Conservation (phyloP, 2,888 invertebrate genomes). For the Branchipolynoe longqiensis region DNA sequence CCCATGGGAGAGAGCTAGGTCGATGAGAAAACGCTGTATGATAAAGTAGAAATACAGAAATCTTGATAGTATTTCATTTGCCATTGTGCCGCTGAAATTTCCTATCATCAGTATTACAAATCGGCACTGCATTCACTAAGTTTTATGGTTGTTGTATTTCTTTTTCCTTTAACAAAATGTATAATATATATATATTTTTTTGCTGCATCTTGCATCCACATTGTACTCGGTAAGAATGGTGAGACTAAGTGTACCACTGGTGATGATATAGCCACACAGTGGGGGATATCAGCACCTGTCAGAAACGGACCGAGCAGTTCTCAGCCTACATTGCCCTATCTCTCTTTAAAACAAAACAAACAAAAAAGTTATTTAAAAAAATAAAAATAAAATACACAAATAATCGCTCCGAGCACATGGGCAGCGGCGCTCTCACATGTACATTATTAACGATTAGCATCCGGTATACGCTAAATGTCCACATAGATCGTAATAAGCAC, state of each 20-base stretch:
- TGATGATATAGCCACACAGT: conserved; percentile 38
- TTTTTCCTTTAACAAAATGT: not conserved
- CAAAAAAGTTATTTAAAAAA: too few relatives aligned
- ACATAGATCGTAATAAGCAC: conserved; percentile 22
- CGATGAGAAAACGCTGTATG: conserved; percentile 41
- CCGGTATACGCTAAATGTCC: conserved; percentile 16
- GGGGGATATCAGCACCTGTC: conserved; percentile 50
- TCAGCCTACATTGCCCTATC: conserved; percentile 40
- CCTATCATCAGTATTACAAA: not conserved
- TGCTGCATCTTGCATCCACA: conserved; percentile 31
- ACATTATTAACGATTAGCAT: not conserved
- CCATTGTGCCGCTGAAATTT: not conserved
- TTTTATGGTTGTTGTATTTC: not conserved
- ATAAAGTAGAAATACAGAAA: conserved; percentile 42
- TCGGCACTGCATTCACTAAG: not conserved
- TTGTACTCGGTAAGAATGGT: conserved; percentile 14
- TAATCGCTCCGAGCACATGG: conserved; percentile 7
- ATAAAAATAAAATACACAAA: too few relatives aligned
- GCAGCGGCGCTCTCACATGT: conserved; percentile 20
- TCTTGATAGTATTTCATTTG: not conserved
- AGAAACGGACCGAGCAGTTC: conserved; percentile 47
- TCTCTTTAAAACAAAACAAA: conserved; percentile 46
- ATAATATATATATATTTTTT: not conserved
- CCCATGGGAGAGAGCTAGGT: not conserved
- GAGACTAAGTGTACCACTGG: conserved; percentile 43